Evolutionary conservation across 2,113 vertebrate genomes (phyloP), one percentile per base, ranked within the genome.

Genomic region (Sciurus niger): DNA sequence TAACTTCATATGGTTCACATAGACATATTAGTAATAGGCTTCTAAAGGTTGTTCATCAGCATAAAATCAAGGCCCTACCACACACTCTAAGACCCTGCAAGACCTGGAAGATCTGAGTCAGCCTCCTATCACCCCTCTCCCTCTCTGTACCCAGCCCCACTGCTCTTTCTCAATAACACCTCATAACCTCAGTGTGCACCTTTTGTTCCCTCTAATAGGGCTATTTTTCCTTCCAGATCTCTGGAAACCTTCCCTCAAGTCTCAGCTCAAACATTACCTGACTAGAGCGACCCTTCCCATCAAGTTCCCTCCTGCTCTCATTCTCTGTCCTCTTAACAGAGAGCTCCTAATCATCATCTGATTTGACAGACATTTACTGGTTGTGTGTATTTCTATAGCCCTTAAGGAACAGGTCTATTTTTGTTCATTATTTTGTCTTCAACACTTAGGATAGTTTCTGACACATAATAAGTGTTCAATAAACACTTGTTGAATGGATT

Each of bases 401-500:
- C 55, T 79, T 73, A 13, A 79, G 30, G 14, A 90, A 32, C 53
- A 80, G 72, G 6, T 89, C 60, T 93, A 55, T 37, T 90, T 84
- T 88, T 63, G 43, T 79, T 86, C 51, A 46, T 53, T 85, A 8
- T 73, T 93, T 63, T 74, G 53, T 37, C 8, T 16, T 2, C 2
- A 80, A 22, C 8, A 89, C 22, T 48, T 87, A 78, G 34, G 25
- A 53, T 14, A 68, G 8, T 78, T 2, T 70, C 74, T 55, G 20
- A n/a, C 4, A 34, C 7, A 68, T 25, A 79, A 34, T 82, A 80
- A 46, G 0, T 18, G 24, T 77, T 82, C 20, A 53, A 20, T 24
- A 84, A 83, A 90, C 4, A 63, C 24, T 68, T 86, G 53, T 46
- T 43, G 65, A 96, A 34, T 88, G 20, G 87, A 46, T 70, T 84